Evolutionary conservation across 2,113 vertebrate species (phyloP), one percentile per base, ranked within the genome.

Genomic region (Elachura formosa): DNA sequence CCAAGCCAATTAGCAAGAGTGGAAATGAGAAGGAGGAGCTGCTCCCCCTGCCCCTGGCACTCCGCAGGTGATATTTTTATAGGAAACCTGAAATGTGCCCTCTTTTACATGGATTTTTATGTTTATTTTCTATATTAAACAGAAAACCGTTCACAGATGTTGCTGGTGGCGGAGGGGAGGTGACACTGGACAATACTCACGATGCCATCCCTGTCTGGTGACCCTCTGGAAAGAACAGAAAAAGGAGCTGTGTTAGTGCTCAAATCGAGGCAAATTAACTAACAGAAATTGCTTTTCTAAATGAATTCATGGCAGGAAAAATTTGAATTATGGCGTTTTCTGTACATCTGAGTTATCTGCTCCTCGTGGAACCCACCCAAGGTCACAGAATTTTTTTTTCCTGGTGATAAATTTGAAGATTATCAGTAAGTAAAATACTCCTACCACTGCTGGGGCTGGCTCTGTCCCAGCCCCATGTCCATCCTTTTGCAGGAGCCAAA

Each of bases 191-290:
- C 86, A 56, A 96, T 98, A 98, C 99, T 99, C 98, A 99, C 99
- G 82, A 97, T 98, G 97, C 98, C 98, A 46, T 99, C 99, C 98
- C 98, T 98, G 98, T 99, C 99, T 34, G 99, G 99, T 22, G 99
- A 99, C 77, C 99, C 98, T 84, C 99, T 99, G 98, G 74, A 97
- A 95, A 36, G 89, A 87, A 96, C 74, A 96, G 38, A 87, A 81
- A 93, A 45, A 78, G 21, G 41, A 92, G 54, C 21, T 0, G 3
- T 0, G 33, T 96, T 80, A 96, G 63, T 21, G 40, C 66, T 84
- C 36, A 0, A n/a, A n/a, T n/a, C n/a, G n/a, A n/a, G n/a, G n/a
- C n/a, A n/a, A n/a, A 5, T 11, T 16, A 6, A n/a, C 66, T 10
- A 1, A 0, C 1, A 38, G 13, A 54, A 74, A 68, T 0, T 0